A percentile compares a stretch with the other conserved stretches of the same genome.
These are phyloP conservation scores for Taxidea taxus DNA, from an alignment of 2,113 vertebrate genomes.

Conservation along the genomic window DNA sequence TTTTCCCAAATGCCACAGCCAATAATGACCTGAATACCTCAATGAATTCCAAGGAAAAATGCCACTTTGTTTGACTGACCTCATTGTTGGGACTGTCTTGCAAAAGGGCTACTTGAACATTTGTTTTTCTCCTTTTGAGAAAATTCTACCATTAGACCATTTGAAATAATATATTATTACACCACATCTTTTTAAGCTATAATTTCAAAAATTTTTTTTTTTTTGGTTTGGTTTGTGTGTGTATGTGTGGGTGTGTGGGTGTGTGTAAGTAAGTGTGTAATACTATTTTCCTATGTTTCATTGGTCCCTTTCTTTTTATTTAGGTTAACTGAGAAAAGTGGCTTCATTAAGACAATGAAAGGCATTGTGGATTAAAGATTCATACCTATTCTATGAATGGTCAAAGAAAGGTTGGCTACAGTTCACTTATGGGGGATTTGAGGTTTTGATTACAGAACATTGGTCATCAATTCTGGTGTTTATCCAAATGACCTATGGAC, in stretches of 20 bases:
- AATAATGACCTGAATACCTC: constrained; percentile 67
- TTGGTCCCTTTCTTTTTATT: not conserved
- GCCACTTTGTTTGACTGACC: constrained; percentile 59
- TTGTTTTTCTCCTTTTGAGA: constrained; percentile 59
- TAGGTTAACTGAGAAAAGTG: not conserved
- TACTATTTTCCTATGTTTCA: not conserved
- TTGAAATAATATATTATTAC: constrained; percentile 26
- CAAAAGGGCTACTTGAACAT: constrained; percentile 41
- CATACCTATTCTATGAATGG: not conserved
- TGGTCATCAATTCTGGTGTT: not conserved
- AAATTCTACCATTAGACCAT: constrained; percentile 13
- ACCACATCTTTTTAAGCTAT: not conserved
- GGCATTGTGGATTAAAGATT: not conserved
- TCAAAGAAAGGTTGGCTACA: not conserved
- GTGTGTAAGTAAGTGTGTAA: not conserved
- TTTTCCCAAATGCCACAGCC: constrained; percentile 65
- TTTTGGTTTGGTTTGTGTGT: not conserved
- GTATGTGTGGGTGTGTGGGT: not conserved
- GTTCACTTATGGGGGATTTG: not conserved
- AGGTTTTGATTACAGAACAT: not conserved
- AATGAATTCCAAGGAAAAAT: constrained; percentile 62
- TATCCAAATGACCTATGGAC: not conserved
- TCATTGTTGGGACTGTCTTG: constrained; percentile 42
- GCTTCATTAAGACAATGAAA: not conserved
- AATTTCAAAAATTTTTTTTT: not conserved